Evolutionary conservation across 2,113 vertebrate genomes (phyloP), one percentile per base, ranked within the genome.

Genomic region (Gymnocephalus cernua): DNA sequence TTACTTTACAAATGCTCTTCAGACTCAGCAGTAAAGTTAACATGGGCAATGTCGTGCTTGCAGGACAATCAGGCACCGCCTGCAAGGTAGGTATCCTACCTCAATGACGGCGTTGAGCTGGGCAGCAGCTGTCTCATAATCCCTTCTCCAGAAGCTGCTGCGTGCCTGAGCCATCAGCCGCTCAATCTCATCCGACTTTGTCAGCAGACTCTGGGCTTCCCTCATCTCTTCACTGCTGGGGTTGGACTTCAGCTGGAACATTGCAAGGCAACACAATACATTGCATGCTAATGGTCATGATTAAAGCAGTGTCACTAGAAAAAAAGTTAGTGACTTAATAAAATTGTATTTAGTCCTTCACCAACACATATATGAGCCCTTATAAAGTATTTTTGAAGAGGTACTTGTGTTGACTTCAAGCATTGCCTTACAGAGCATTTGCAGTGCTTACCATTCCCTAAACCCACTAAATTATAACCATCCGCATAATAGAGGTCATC

Each of bases 161-260:
- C 87, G 92, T 0, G 96, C 96, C 82, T 97, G 93, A 25, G 95
- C 94, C 82, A 95, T 94, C 67, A 98, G 89, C 41, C 95, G 96
- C 88, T 99, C 97, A 68, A 99, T 95, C 89, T 99, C 97, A 91
- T 97, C 96, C 0, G 97, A 96, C 87, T 97, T 98, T 23, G 77
- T 88, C 77, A 99, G 95, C 82, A 97, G 98, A 82, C 93, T 87
- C 21, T 95, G 93, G 41, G 98, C 98, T 90, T 99, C 98, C 81
- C 88, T 95, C 82, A 97, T 94, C 83, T 99, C 98, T 77, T 96
- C 96, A 85, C 92, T 95, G 79, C 89, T 96, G 62, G 97, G 97
- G 91, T 92, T 97, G 72, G 97, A 98, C 87, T 97, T 97, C 72
- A 99, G 95, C 98, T 99, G 80, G 70, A 92, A 90, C 51, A 66